Conservation (phyloP, 2,888 invertebrate genomes). For the Zygaena filipendulae region DNA sequence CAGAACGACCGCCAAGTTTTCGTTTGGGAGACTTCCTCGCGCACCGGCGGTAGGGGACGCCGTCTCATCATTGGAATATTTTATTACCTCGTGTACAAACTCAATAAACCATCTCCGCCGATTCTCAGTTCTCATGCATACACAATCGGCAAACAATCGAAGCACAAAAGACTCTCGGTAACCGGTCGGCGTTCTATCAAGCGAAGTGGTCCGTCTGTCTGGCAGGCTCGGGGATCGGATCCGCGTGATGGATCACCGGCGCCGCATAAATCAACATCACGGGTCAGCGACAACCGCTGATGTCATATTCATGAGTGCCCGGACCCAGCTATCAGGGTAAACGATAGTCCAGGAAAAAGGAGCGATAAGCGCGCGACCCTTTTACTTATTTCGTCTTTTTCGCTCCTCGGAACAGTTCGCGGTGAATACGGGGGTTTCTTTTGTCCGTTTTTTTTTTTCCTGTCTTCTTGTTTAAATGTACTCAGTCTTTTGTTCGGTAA, state of each 20-base stretch:
- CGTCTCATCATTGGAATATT: conserved; percentile 60
- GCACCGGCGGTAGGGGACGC: conserved; percentile 49
- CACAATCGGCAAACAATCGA: conserved; percentile 33
- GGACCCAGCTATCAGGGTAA: conserved; percentile 29
- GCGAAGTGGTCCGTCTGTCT: no score
- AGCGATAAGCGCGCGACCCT: conserved; percentile 22
- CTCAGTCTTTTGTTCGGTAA: no score
- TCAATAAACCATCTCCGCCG: conserved; percentile 25
- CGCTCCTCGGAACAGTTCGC: no score
- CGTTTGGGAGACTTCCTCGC: conserved; percentile 46
- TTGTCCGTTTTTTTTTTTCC: no score
- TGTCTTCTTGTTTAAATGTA: no score
- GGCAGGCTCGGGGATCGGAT: no score
- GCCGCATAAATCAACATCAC: conserved; percentile 46
- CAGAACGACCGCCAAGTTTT: conserved; percentile 38
- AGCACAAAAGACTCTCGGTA: no score
- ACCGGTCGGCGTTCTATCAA: conserved; percentile 15
- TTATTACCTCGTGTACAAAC: no score
- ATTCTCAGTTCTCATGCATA: no score
- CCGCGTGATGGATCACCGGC: conserved; percentile 45
- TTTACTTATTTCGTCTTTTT: conserved; percentile 37
- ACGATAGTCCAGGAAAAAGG: conserved; percentile 28
- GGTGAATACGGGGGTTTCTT: no score
- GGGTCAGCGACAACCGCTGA: conserved; percentile 41
- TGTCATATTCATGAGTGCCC: conserved; percentile 59